A percentile compares a stretch with the other conserved stretches of the same genome.
Conservation (phyloP, 2,113 vertebrate species). For the Sula dactylatra region DNA sequence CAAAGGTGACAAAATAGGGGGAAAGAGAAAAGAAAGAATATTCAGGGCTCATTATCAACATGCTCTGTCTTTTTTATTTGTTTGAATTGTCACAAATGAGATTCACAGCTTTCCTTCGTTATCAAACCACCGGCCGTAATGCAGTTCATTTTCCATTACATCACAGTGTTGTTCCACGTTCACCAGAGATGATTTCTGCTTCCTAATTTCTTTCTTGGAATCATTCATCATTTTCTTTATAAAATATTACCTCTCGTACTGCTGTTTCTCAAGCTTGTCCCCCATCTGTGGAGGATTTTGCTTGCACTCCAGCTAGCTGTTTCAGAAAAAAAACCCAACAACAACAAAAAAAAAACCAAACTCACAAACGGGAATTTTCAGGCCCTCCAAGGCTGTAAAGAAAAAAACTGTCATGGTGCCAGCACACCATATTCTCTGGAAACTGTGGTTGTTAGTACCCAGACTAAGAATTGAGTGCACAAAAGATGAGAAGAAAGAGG, state of each 20-base stretch:
- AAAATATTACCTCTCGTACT: conserved; percentile 7
- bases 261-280: conserved; percentile 13
- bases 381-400: not conserved
- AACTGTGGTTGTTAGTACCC: not conserved
- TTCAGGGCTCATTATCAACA: not conserved
- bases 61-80: not conserved
- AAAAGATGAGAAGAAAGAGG: not conserved
- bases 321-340: accelerated
- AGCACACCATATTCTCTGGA: conserved; percentile 17
- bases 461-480: not conserved
- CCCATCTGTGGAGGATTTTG: not conserved
- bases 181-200: not conserved
- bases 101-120: not conserved
- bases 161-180: not conserved
- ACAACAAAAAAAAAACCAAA: not conserved
- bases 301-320: not conserved
- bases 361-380: not conserved
- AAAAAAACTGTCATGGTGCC: not conserved
- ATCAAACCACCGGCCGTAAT: not conserved
- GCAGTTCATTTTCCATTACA: not conserved
- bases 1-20: conserved; percentile 14
- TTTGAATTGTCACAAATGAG: not conserved
- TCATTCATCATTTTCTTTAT: conserved; percentile 22
- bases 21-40: not conserved
- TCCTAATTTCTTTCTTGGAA: conserved; percentile 11